A percentile compares a stretch with the other conserved stretches of the same genome.
Conservation (phyloP, 2,113 vertebrate genomes). For the Vombatus ursinus region DNA sequence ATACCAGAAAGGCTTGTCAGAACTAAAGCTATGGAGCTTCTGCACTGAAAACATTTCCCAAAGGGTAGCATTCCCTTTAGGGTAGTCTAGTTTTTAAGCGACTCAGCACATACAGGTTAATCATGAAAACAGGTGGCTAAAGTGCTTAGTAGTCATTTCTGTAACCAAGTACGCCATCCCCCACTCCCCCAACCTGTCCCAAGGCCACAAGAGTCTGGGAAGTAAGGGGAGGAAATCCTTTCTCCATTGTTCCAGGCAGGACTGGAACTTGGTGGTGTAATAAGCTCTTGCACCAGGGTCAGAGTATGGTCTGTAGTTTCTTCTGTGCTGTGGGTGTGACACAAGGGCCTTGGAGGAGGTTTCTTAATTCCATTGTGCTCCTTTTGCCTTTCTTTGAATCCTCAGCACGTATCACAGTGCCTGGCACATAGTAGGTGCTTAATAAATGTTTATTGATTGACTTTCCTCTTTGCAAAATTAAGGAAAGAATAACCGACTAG, state of each 20-base stretch:
- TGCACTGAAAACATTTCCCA: constrained; percentile 2
- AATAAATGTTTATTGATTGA: background rate
- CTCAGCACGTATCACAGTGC: background rate
- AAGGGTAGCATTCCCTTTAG: constrained; percentile 2
- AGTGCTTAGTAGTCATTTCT: background rate
- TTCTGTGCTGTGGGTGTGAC: background rate
- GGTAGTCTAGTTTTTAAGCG: background rate
- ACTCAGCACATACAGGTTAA: constrained; percentile 38
- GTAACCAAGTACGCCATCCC: background rate
- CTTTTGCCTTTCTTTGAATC: background rate
- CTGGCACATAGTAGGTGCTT: background rate
- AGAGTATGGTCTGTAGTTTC: background rate
- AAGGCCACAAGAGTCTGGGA: background rate
- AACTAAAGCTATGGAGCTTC: background rate
- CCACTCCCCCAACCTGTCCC: background rate
- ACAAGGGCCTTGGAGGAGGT: background rate
- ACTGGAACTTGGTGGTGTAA: background rate
- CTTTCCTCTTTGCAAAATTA: background rate
- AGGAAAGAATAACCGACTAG: background rate
- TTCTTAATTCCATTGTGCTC: background rate
- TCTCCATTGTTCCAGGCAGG: background rate
- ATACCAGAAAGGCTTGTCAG: background rate
- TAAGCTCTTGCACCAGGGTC: background rate
- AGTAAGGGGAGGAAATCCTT: background rate
- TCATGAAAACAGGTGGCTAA: background rate